Evolutionary conservation across 2,113 vertebrate species (phyloP).

Genomic region (Neolamprologus modestus): DNA sequence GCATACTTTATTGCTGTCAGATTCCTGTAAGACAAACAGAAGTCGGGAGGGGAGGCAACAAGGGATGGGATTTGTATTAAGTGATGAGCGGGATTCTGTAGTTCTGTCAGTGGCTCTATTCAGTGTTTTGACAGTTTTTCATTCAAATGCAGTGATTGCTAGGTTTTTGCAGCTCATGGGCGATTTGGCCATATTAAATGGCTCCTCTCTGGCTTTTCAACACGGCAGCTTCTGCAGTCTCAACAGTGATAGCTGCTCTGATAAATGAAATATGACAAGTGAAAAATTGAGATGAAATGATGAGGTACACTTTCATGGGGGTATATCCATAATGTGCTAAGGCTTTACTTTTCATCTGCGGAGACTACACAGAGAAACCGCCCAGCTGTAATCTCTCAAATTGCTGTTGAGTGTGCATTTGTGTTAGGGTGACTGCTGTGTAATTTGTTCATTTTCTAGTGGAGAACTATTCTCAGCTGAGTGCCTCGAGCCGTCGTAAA

Average conservation of each 20-base stretch:
- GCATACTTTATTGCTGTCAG: constrained; percentile 99
- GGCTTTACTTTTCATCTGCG: constrained; percentile 57
- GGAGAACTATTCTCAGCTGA: constrained; percentile 66
- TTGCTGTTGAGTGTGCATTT: constrained; percentile 66
- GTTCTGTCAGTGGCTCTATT: constrained; percentile 25
- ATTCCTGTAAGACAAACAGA: constrained; percentile 81
- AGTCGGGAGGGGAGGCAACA: constrained; percentile 10
- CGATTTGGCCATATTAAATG: constrained; percentile 45
- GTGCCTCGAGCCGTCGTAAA: constrained; percentile 69
- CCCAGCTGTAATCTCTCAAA: constrained; percentile 68
- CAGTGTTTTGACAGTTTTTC: constrained; percentile 38
- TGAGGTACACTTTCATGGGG: constrained; percentile 58
- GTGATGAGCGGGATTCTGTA: constrained; percentile 1
- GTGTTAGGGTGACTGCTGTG: constrained; percentile 66
- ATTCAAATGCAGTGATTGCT: constrained; percentile 53
- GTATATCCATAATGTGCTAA: constrained; percentile 58
- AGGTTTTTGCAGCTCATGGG: constrained; percentile 23
- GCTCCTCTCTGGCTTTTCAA: constrained; percentile 46
- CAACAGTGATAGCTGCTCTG: constrained; percentile 15
- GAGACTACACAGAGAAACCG: constrained; percentile 53
- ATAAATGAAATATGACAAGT: constrained; percentile 61
- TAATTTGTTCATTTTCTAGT: constrained; percentile 69
- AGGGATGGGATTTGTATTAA: constrained; percentile 38
- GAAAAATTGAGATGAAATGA: constrained; percentile 66
- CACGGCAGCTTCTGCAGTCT: constrained; percentile 14